Conservation (phyloP, 2,113 vertebrate species). For the Catharus bicknelli region DNA sequence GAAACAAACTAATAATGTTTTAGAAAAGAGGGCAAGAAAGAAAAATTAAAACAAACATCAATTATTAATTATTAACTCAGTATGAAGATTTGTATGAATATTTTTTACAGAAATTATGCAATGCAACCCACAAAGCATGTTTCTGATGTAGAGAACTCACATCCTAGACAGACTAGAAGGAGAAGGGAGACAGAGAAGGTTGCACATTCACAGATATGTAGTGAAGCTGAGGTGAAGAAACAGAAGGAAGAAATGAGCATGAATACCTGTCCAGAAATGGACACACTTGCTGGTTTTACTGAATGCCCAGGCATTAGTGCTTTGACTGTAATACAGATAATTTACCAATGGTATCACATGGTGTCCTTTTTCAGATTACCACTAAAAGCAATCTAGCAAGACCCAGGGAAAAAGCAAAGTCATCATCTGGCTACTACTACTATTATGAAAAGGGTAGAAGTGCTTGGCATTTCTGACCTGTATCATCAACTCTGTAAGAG, state of each 20-base stretch:
- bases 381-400: not conserved
- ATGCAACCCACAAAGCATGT: not conserved
- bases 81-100: not conserved
- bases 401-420: not conserved
- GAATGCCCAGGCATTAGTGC: not conserved
- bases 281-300: not conserved
- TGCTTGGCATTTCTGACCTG: not conserved
- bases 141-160: not conserved
- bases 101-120: not conserved
- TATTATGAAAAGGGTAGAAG: not conserved
- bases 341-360: not conserved
- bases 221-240: not conserved
- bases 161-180: not conserved
- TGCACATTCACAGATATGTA: not conserved
- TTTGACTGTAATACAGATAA: not conserved
- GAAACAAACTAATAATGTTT: not conserved
- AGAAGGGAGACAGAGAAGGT: not conserved
- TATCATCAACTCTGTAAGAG: not conserved
- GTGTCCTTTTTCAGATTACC: not conserved
- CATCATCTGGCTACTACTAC: not conserved
- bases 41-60: not conserved
- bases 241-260: not conserved
- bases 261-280: not conserved
- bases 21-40: not conserved
- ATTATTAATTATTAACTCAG: not conserved